Evolutionary conservation across 2,888 invertebrate species (phyloP).

Genomic region (Phengaris arion): DNA sequence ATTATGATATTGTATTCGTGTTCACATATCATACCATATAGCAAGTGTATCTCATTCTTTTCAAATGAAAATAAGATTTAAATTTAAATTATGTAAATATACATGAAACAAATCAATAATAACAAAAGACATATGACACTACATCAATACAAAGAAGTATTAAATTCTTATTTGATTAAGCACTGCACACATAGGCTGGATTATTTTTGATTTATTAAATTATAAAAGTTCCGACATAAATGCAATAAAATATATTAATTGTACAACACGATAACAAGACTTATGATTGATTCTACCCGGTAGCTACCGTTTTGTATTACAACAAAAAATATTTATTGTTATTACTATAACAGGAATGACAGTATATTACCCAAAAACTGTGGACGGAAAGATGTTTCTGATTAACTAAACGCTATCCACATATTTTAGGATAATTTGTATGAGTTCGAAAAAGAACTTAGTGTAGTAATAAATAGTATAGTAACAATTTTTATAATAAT

Average conservation of each 20-base stretch:
- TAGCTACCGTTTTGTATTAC: background rate
- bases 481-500: too few species aligned
- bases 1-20: conserved; percentile 48
- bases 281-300: background rate
- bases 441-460: background rate
- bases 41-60: conserved; percentile 27
- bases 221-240: background rate
- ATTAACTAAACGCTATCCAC: background rate
- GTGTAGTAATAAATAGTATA: background rate
- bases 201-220: background rate
- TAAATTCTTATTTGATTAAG: background rate
- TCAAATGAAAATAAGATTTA: background rate
- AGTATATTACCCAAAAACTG: background rate
- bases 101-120: background rate
- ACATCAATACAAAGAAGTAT: background rate
- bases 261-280: background rate
- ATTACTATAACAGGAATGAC: background rate
- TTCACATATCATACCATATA: conserved; percentile 31
- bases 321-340: background rate
- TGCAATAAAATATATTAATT: conserved; percentile 7
- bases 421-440: background rate
- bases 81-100: background rate
- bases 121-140: background rate
- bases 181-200: conserved; percentile 1
- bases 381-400: background rate